Conservation (phyloP, 2,113 vertebrate genomes). For the Microtus pennsylvanicus region DNA sequence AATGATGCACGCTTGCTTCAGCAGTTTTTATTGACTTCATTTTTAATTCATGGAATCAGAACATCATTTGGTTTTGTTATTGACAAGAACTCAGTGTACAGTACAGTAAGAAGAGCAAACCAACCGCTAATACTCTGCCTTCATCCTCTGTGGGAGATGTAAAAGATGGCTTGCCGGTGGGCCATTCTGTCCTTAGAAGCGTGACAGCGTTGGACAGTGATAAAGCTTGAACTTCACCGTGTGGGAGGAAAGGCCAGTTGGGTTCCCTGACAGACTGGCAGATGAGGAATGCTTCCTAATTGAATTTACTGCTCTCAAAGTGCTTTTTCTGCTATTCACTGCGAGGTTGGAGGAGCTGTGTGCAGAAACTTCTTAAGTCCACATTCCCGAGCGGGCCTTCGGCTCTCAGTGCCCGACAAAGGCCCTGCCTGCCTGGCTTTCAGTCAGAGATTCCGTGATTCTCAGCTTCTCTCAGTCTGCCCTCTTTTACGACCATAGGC, state of each 20-base stretch:
- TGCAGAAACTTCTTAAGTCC: not conserved
- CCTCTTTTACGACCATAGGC: conserved; percentile 44
- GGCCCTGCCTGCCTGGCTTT: not conserved
- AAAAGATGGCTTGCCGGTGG: not conserved
- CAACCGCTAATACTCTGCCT: not conserved
- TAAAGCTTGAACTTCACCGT: not conserved
- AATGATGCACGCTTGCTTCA: not conserved
- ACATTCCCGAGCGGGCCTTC: not conserved
- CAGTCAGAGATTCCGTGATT: conserved; percentile 42
- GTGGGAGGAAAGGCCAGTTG: not conserved
- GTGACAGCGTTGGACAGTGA: not conserved
- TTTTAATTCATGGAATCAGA: conserved; percentile 49
- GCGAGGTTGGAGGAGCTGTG: not conserved
- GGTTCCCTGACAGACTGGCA: not conserved
- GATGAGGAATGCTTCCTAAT: conserved; percentile 15
- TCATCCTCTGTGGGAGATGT: not conserved
- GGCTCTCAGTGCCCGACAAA: not conserved
- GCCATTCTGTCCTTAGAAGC: not conserved
- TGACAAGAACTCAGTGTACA: conserved; percentile 25
- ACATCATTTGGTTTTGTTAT: conserved; percentile 1
- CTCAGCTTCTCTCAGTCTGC: not conserved
- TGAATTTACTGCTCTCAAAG: conserved; percentile 39
- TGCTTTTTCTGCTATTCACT: not conserved
- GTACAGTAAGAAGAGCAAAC: conserved; percentile 15
- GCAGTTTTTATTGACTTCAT: conserved; percentile 17